Conservation (phyloP, 2,113 vertebrate genomes). For the Calidris pygmaea region DNA sequence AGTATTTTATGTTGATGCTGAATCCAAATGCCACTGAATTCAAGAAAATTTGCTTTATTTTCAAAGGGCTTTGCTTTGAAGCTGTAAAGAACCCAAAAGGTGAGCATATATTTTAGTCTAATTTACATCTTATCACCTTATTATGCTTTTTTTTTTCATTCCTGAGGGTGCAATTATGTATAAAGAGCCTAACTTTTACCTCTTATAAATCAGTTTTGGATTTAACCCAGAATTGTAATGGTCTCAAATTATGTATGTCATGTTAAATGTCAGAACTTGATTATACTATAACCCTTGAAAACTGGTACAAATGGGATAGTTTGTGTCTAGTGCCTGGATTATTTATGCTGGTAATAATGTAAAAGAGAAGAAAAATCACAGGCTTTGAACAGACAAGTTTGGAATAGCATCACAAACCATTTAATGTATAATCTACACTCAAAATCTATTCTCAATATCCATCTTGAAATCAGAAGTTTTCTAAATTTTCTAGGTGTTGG, state of each 20-base stretch:
- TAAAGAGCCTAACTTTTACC: neutral
- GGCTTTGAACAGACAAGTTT: neutral
- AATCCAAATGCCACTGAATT: neutral
- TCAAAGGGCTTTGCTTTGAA: neutral
- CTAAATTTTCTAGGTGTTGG: neutral
- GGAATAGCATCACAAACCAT: neutral
- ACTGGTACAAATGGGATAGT: neutral
- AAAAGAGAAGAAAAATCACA: neutral
- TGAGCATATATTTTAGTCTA: neutral
- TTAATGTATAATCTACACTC: neutral
- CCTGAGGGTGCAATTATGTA: neutral
- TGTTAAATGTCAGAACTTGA: constrained; percentile 3
- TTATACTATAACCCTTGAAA: neutral
- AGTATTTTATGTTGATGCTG: neutral
- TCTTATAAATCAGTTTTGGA: neutral
- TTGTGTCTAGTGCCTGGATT: neutral
- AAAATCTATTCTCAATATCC: neutral
- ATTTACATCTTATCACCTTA: constrained; percentile 22
- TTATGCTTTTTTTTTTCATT: constrained; percentile 26
- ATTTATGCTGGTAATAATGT: neutral
- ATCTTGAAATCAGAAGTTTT: neutral
- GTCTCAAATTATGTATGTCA: neutral
- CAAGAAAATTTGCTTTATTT: neutral
- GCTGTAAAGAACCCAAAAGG: neutral
- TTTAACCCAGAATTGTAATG: constrained; percentile 4